Evolutionary conservation across 1,140 invertebrate genomes (phyloP).

Genomic region (Bradysia coprophila): DNA sequence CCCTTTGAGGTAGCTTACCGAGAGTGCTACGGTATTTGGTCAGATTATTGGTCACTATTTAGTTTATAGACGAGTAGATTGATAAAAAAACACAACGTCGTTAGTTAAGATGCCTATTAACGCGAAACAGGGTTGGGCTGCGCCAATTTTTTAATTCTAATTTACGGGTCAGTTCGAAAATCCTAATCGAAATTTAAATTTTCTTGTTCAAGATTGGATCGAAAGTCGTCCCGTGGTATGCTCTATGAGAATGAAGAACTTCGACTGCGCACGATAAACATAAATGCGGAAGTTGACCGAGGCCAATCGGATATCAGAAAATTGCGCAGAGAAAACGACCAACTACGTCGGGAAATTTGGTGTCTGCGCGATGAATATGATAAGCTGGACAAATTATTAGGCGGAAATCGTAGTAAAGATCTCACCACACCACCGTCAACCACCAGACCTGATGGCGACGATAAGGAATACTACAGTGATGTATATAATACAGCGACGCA

Average conservation of each 20-base stretch:
- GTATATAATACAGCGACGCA: neutral
- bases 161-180: too few species aligned
- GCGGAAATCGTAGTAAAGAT: conserved; percentile 19
- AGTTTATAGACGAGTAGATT: too few species aligned
- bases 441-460: neutral
- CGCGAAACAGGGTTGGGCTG: too few species aligned
- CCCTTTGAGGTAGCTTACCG: too few species aligned
- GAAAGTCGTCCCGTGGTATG: conserved; percentile 69
- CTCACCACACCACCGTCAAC: neutral
- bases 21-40: too few species aligned
- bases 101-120: too few species aligned
- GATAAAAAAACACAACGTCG: too few species aligned
- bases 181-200: too few species aligned
- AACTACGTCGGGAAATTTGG: conserved; percentile 69
- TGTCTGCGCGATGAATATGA: conserved; percentile 73
- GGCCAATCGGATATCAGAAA: conserved; percentile 79
- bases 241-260: conserved; percentile 83
- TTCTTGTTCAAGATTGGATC: conserved; percentile 45
- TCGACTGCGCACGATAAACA: conserved; percentile 73
- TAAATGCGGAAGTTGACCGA: conserved; percentile 83
- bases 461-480: neutral
- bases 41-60: too few species aligned
- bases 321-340: conserved; percentile 67
- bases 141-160: too few species aligned
- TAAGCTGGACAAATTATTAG: conserved; percentile 56